Percentiles rank a stretch among this genome's conserved stretches.
Conservation (phyloP, 2,797 vertebrate species). For the Rhinatrema bivittatum region DNA sequence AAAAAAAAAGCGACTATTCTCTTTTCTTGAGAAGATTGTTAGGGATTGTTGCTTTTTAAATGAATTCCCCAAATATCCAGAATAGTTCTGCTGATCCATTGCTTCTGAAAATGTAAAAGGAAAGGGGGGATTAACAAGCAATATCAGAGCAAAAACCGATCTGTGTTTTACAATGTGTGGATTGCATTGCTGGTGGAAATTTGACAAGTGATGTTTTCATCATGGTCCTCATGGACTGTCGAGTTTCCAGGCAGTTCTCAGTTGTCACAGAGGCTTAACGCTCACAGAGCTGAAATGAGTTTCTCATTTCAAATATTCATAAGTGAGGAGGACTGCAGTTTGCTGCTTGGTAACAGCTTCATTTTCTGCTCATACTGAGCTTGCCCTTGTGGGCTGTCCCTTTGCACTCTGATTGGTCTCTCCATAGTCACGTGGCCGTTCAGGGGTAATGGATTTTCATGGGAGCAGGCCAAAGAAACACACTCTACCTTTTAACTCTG, state of each 20-base stretch:
- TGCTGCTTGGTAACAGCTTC: constrained; percentile 66
- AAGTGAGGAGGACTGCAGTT: constrained; percentile 58
- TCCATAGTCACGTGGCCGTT: constrained; percentile 33
- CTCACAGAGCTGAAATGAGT: constrained; percentile 78
- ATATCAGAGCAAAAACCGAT: constrained; percentile 11
- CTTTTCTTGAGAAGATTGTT: constrained; percentile 18
- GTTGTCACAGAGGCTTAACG: constrained; percentile 78
- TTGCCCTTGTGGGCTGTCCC: constrained; percentile 43
- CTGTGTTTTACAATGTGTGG: constrained; percentile 9
- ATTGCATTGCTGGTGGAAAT: neutral
- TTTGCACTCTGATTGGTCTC: constrained; percentile 32
- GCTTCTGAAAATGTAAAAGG: constrained; percentile 20
- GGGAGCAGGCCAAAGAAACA: constrained; percentile 42
- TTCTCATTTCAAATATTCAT: constrained; percentile 90
- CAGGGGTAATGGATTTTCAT: constrained; percentile 59
- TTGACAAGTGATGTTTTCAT: constrained; percentile 40
- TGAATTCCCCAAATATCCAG: constrained; percentile 28
- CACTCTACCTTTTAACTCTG: constrained; percentile 64
- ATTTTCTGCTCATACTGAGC: constrained; percentile 54
- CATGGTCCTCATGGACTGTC: constrained; percentile 38
- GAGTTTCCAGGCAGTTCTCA: constrained; percentile 65
- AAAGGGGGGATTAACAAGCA: constrained; percentile 1
- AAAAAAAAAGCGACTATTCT: constrained; percentile 28
- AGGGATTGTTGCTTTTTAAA: constrained; percentile 39
- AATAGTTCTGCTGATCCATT: constrained; percentile 2